A percentile compares a stretch with the other conserved stretches of the same genome.
These are phyloP conservation scores for Tetanocera ferruginea DNA, from an alignment of 2,888 invertebrate species.

Conservation along the genomic window DNA sequence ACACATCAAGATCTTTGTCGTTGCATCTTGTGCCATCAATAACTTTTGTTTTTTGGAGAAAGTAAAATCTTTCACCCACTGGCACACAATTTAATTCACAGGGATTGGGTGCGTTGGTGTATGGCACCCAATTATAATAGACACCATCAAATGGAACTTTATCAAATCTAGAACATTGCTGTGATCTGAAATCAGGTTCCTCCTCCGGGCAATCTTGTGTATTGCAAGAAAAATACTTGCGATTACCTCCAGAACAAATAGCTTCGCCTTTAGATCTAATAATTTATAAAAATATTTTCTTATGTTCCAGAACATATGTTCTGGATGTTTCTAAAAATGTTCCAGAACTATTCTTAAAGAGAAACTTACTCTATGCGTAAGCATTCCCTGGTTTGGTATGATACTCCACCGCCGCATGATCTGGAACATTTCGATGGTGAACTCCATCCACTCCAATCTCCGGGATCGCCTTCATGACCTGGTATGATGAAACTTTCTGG, in stretches of 20 bases:
- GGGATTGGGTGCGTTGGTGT: constrained; percentile 87
- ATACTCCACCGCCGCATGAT: constrained; percentile 93
- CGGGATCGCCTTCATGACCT: constrained; percentile 76
- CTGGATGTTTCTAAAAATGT: not conserved
- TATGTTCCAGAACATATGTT: no score
- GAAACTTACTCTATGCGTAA: constrained; percentile 73
- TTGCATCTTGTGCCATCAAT: constrained; percentile 88
- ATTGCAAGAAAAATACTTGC: constrained; percentile 91
- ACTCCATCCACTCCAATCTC: constrained; percentile 87
- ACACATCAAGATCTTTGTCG: constrained; percentile 88
- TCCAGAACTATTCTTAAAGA: not conserved
- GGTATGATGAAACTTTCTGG: constrained; percentile 81
- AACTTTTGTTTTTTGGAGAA: constrained; percentile 84
- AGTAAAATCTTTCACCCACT: constrained; percentile 90
- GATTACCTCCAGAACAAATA: constrained; percentile 82
- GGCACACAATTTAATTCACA: constrained; percentile 98
- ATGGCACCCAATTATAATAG: constrained; percentile 89
- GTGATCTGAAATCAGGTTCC: constrained; percentile 84
- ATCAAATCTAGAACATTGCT: constrained; percentile 92
- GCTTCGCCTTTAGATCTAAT: constrained; percentile 75
- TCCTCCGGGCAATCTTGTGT: constrained; percentile 89
- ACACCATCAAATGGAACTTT: constrained; percentile 84
- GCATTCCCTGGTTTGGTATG: constrained; percentile 86
- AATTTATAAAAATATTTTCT: not conserved
- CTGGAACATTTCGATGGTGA: constrained; percentile 87